Percentiles rank a stretch among this genome's conserved stretches.
phyloP scores from a whole-genome alignment of 2,888 invertebrate genomes.

The Morpho helenor region DNA sequence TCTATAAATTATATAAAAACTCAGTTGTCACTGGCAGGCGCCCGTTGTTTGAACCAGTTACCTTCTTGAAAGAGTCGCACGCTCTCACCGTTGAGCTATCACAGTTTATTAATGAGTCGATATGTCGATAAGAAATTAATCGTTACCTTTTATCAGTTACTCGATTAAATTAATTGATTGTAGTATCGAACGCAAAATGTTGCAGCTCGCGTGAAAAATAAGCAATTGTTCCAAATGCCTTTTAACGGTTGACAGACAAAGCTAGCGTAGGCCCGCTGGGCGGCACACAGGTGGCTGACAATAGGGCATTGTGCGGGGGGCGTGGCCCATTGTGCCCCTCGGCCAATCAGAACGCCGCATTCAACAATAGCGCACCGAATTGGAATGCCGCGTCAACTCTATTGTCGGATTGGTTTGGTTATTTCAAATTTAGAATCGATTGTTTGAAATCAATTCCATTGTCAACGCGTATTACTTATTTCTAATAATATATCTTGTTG shows the following conservation, averaged over 20 bases:
- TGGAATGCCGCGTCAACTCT: conserved; percentile 63
- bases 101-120: not conserved
- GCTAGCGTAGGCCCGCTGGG: conserved; percentile 38
- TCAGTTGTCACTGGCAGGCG: too few relatives aligned
- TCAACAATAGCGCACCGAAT: conserved; percentile 76
- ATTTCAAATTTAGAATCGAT: conserved; percentile 42
- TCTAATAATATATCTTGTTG: not conserved
- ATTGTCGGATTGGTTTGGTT: conserved; percentile 66
- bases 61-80: not conserved
- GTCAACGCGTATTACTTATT: not conserved
- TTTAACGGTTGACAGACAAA: conserved; percentile 11
- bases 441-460: conserved; percentile 17
- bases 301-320: conserved; percentile 74
- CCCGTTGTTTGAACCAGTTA: too few relatives aligned
- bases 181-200: not conserved
- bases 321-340: conserved; percentile 71
- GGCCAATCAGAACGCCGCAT: conserved; percentile 57
- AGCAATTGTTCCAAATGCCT: conserved; percentile 8
- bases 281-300: conserved; percentile 56
- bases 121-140: not conserved
- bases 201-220: conserved; percentile 6
- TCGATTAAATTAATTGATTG: not conserved
- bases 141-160: too few relatives aligned
- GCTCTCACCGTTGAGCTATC: not conserved
- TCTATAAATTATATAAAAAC: too few relatives aligned